These are phyloP conservation scores for Cynopterus brachyotis DNA, from an alignment of 2,113 vertebrate genomes.

Conservation along the genomic window DNA sequence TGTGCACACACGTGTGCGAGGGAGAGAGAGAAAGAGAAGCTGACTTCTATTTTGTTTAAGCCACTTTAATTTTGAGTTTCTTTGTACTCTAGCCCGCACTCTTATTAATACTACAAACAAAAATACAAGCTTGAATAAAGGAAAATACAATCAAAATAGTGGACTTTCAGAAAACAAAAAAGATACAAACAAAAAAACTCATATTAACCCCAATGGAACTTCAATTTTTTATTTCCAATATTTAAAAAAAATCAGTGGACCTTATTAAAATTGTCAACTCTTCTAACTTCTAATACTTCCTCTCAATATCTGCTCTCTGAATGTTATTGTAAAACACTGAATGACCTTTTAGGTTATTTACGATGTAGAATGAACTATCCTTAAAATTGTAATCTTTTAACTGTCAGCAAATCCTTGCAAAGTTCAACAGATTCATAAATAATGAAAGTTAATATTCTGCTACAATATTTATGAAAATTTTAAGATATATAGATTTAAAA, in stretches of 20 bases:
- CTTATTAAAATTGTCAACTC: constrained; percentile 47
- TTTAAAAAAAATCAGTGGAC: constrained; percentile 3
- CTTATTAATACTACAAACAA: not conserved
- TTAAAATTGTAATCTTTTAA: constrained; percentile 82
- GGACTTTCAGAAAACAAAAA: constrained; percentile 34
- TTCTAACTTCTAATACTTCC: constrained; percentile 67
- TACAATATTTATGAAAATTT: constrained; percentile 81
- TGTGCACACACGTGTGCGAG: no score
- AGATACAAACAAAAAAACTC: constrained; percentile 10
- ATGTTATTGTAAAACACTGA: constrained; percentile 66
- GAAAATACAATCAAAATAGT: not conserved
- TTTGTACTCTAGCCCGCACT: not conserved
- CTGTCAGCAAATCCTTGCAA: constrained; percentile 83
- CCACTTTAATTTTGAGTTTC: not conserved
- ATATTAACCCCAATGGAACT: not conserved
- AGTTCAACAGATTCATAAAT: constrained; percentile 87
- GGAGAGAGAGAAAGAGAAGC: not conserved
- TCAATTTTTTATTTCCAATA: constrained; percentile 44
- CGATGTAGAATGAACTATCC: constrained; percentile 81
- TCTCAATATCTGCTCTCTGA: constrained; percentile 50
- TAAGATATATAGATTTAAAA: constrained; percentile 74
- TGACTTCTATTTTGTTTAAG: not conserved
- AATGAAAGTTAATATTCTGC: constrained; percentile 84
- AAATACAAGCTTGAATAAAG: not conserved
- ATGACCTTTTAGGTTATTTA: constrained; percentile 86